Base-by-base conservation (phyloP, 2,888 invertebrate genomes). In the Cheilosia variabilis region DNA sequence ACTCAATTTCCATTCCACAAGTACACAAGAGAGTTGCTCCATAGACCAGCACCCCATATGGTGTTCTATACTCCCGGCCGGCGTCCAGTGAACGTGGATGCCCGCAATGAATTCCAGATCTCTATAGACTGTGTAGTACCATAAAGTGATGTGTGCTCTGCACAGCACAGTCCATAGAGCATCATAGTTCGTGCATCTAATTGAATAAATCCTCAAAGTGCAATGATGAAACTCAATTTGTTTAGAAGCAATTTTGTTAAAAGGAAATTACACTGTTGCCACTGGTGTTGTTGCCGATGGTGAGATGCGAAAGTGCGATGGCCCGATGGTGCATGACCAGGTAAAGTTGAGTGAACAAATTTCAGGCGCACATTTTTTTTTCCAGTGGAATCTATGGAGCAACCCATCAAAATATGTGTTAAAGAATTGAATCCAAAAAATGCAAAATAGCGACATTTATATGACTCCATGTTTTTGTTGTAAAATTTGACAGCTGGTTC, bases 181-280 rank as follows among this genome's bases (percentile, higher is more conserved):
- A 65, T 65, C 72, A 62, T 62, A 77, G 69, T 62, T 63, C 63
- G 69, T 57, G 57, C 68, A 58, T 77, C 52, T 80, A 80, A 75
- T 69, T 80, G 80, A 75, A 80, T 79, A 75, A 71, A 73, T 69
- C 63, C 78, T 83, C 73, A 62, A 63, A 83, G 84, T 75, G 80
- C 69, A 73, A 69, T 73, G 63, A 58, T 53, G 41, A 80, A 84
- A 84, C 75, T 84, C 80, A 75, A 84, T 84, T 84, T 80, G 80
- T 55, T 75, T 69, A 76, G 58, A 75, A 80, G 80, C 80, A 75
- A 80, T 84, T 80, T 80, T 55, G 65, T 84, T 83, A 57, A 78
- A 73, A 78, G 73, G 66, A 69, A 71, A 65, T 81, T 63, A 69
- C 81, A 63, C 34, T 17, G 47, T 37, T 47, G 55, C 15, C 47